Percentiles rank a stretch among this genome's conserved stretches.
Conservation (phyloP, 2,888 invertebrate genomes). For the Campaea margaritaria region DNA sequence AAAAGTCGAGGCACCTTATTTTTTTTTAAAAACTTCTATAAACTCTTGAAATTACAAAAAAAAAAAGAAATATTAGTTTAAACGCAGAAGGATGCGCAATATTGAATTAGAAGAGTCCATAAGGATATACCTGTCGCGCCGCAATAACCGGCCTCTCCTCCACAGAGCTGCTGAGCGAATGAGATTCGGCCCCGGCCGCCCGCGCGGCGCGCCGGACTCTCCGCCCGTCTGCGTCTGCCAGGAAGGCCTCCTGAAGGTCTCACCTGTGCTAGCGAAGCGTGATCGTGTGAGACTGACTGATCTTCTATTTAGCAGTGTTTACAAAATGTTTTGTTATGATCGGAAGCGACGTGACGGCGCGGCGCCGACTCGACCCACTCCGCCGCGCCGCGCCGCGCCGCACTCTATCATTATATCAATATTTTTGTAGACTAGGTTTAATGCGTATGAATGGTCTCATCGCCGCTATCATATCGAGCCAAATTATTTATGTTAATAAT, state of each 20-base stretch:
- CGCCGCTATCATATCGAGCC: neutral
- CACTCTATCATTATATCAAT: neutral
- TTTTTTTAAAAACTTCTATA: no score
- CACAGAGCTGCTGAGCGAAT: slow-evolving; percentile 68
- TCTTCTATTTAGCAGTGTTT: slow-evolving; percentile 80
- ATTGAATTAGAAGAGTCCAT: no score
- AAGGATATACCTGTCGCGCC: no score
- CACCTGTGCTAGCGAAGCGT: slow-evolving; percentile 70
- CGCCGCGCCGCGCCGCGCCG: neutral
- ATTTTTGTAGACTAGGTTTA: slow-evolving; percentile 2
- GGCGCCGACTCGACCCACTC: neutral
- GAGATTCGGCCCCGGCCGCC: slow-evolving; percentile 47
- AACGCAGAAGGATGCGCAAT: no score
- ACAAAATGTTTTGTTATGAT: slow-evolving; percentile 75
- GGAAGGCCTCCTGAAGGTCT: slow-evolving; percentile 62
- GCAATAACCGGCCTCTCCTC: no score
- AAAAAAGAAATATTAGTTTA: no score
- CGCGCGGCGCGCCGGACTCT: neutral
- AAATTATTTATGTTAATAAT: neutral
- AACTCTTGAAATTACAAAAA: no score
- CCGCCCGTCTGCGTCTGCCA: neutral
- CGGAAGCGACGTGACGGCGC: no score
- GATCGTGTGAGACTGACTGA: slow-evolving; percentile 82
- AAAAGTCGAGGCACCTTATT: no score
- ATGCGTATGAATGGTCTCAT: slow-evolving; percentile 1